These are phyloP conservation scores for Dicrurus megarhynchus DNA, from an alignment of 2,113 vertebrate genomes.

Conservation along the genomic window DNA sequence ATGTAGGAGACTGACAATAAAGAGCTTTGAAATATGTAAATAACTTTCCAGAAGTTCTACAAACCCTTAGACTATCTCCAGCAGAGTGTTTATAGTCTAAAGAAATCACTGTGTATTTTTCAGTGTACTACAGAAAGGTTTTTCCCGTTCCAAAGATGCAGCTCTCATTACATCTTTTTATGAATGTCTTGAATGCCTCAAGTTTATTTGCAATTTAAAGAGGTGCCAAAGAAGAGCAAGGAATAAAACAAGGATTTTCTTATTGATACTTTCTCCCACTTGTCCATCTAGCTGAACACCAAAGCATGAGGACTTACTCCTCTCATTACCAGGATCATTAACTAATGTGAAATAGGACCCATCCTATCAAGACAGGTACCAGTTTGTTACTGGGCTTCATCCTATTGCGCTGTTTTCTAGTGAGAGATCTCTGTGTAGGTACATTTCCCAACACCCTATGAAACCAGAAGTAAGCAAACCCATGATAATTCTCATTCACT, in stretches of 20 bases:
- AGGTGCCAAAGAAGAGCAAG: background rate
- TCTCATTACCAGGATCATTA: background rate
- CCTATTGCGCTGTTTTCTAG: background rate
- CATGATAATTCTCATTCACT: fast-evolving
- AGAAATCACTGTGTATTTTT: background rate
- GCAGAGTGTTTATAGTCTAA: background rate
- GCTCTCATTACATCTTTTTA: background rate
- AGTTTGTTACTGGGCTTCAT: background rate
- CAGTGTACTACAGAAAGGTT: background rate
- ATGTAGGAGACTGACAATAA: background rate
- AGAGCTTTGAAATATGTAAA: background rate
- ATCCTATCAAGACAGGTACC: background rate
- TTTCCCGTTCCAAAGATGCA: background rate
- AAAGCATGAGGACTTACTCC: background rate
- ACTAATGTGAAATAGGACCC: background rate
- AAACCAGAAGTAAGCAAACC: background rate
- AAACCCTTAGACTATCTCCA: background rate
- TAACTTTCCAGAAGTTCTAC: background rate
- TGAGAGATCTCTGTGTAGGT: background rate
- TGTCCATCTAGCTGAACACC: background rate
- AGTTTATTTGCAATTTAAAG: constrained; percentile 11
- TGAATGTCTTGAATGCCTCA: background rate
- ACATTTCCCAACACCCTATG: background rate
- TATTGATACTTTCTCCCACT: background rate
- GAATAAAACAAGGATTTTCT: background rate